phyloP scores from a whole-genome alignment of 2,797 vertebrate genomes.

The Tokudaia muenninki region DNA sequence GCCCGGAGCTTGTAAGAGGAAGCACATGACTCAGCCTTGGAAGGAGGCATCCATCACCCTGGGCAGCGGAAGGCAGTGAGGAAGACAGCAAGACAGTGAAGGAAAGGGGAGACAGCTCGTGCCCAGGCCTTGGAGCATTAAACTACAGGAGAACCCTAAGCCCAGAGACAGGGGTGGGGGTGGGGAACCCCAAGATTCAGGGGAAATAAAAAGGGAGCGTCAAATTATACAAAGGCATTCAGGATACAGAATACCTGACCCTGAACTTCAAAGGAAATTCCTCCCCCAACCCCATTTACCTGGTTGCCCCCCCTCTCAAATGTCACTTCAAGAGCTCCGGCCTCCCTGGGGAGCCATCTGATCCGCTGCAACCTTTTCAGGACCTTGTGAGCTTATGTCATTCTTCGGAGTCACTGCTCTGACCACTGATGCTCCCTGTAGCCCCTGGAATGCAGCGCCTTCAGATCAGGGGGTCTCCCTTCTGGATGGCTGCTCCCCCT shows the following conservation, averaged over 20 bases:
- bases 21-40: slow-evolving; percentile 67
- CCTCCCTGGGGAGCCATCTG: slow-evolving; percentile 43
- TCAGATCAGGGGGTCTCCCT: neutral
- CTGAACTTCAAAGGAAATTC: slow-evolving; percentile 21
- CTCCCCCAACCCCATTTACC: neutral
- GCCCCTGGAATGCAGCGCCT: neutral
- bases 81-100: slow-evolving; percentile 3
- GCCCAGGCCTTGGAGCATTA: slow-evolving; percentile 25
- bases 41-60: slow-evolving; percentile 72
- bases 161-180: neutral
- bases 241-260: neutral
- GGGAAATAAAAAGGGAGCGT: neutral
- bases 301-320: slow-evolving; percentile 35
- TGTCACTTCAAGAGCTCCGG: slow-evolving; percentile 40
- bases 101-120: neutral
- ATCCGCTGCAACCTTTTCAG: neutral
- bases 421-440: neutral
- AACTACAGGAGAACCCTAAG: neutral
- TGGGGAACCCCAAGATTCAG: neutral
- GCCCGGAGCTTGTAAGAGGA: slow-evolving; percentile 45
- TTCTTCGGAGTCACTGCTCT: neutral
- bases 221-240: neutral
- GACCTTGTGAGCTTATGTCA: neutral
- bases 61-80: slow-evolving; percentile 45
- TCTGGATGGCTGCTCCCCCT: neutral